Evolutionary conservation across 2,797 vertebrate genomes (phyloP).

Genomic region (Aldrovandia affinis): DNA sequence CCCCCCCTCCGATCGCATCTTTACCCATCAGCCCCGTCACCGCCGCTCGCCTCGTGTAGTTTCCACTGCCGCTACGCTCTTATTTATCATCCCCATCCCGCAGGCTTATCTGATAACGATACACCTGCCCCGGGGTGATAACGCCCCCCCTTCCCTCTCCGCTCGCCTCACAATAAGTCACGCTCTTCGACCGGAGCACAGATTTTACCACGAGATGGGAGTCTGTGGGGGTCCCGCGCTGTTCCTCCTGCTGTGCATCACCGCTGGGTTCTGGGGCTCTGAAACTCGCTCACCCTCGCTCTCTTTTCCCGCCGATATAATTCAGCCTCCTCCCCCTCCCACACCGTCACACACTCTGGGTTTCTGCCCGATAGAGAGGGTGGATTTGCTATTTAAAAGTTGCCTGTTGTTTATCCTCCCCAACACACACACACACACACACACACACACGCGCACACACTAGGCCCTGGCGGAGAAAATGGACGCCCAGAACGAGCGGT

Average conservation of each 20-base stretch:
- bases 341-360: neutral
- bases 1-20: neutral
- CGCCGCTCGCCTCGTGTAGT: neutral
- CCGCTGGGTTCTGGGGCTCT: neutral
- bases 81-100: neutral
- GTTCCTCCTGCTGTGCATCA: neutral
- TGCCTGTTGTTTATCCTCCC: neutral
- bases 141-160: neutral
- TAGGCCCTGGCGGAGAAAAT: constrained; percentile 82
- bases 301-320: neutral
- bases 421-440: neutral
- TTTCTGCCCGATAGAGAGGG: neutral
- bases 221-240: neutral
- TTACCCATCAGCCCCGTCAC: neutral
- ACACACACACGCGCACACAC: neutral
- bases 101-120: neutral
- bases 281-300: neutral
- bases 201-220: neutral
- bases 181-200: neutral
- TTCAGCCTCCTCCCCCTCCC: neutral
- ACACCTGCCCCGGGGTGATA: neutral
- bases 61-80: neutral
- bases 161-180: neutral
- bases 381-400: neutral
- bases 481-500: constrained; percentile 79